A percentile compares a stretch with the other conserved stretches of the same genome.
These are phyloP conservation scores for Falco biarmicus DNA, from an alignment of 2,797 vertebrate species.

Conservation along the genomic window DNA sequence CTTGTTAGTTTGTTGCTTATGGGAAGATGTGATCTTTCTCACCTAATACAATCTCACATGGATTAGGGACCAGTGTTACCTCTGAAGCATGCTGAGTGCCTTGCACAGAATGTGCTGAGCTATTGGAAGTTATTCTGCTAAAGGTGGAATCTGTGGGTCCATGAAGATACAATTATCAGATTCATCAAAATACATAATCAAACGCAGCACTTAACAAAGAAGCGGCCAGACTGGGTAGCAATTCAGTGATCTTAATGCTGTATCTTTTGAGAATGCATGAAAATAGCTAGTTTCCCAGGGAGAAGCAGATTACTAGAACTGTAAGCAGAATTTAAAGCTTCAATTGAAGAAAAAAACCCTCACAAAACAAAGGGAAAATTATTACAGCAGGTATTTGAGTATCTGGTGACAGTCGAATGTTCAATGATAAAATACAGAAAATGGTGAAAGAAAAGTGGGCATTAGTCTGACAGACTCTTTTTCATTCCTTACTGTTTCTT, in stretches of 20 bases:
- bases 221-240: neutral
- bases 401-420: neutral
- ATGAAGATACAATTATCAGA: neutral
- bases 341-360: neutral
- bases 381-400: neutral
- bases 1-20: neutral
- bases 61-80: neutral
- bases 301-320: neutral
- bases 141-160: neutral
- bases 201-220: neutral
- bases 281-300: neutral
- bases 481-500: neutral
- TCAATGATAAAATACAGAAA: neutral
- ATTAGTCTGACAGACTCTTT: neutral
- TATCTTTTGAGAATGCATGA: neutral
- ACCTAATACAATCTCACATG: neutral
- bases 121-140: neutral
- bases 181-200: neutral
- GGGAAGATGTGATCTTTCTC: neutral
- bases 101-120: neutral
- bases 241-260: neutral
- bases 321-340: neutral
- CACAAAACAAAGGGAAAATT: neutral
- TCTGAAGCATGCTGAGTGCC: neutral
- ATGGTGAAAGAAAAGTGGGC: neutral